Conservation (phyloP, 2,113 vertebrate genomes). For the Poicephalus gulielmi region DNA sequence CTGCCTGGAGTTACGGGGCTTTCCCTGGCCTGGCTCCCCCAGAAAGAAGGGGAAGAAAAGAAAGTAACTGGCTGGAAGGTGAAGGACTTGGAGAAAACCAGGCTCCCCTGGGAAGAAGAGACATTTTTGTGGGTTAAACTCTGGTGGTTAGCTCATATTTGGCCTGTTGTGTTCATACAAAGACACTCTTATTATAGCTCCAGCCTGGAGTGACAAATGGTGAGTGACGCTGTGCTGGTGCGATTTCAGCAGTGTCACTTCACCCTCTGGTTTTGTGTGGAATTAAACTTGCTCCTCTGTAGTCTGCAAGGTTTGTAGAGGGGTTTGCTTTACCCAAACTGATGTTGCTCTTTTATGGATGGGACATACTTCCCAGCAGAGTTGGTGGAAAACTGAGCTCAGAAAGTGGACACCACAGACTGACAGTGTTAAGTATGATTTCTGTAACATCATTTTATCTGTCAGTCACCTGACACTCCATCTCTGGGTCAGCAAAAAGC, state of each 20-base stretch:
- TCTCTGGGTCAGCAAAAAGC: not conserved
- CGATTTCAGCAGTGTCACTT: not conserved
- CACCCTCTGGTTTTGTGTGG: not conserved
- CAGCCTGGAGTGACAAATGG: not conserved
- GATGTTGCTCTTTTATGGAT: not conserved
- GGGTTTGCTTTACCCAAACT: not conserved
- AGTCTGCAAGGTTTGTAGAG: not conserved
- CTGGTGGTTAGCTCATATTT: not conserved
- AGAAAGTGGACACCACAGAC: not conserved
- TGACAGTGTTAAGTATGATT: not conserved
- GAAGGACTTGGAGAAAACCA: not conserved
- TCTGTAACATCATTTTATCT: not conserved
- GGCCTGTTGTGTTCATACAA: not conserved
- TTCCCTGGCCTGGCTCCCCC: conserved; percentile 75
- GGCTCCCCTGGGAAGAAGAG: not conserved
- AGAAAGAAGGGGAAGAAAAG: conserved; percentile 76
- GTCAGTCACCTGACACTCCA: not conserved
- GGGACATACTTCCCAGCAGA: not conserved
- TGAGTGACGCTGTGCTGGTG: not conserved
- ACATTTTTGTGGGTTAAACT: not conserved
- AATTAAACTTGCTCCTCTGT: not conserved
- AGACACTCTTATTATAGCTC: not conserved
- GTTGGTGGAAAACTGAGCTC: not conserved
- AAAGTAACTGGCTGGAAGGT: conserved; percentile 20
- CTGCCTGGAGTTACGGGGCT: conserved; percentile 81